These are phyloP conservation scores for Labroides dimidiatus DNA, from an alignment of 2,797 vertebrate genomes.

Conservation along the genomic window DNA sequence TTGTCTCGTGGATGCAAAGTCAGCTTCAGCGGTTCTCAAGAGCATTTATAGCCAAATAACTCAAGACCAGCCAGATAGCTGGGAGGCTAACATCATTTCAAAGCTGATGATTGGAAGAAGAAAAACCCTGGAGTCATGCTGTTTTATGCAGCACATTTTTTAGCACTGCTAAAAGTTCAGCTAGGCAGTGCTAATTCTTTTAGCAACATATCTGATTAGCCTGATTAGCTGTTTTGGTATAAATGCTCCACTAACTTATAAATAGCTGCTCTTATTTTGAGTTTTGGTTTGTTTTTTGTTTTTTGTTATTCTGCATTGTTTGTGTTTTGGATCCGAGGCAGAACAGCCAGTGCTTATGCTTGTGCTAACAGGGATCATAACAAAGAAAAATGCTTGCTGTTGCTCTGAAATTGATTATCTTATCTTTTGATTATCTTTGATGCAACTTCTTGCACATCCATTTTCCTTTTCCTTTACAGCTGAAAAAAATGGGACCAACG, in stretches of 20 bases:
- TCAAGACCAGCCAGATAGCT: background rate
- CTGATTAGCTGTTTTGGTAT: too few relatives aligned
- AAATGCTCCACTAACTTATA: too few relatives aligned
- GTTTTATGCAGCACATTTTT: background rate
- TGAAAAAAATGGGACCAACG: constrained; percentile 4
- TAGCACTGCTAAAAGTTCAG: background rate
- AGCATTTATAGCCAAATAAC: background rate
- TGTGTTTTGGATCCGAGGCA: too few relatives aligned
- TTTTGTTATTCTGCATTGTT: too few relatives aligned
- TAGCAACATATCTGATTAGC: too few relatives aligned
- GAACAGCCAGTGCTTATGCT: too few relatives aligned
- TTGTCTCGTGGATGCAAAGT: constrained; percentile 7
- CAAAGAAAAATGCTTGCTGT: background rate
- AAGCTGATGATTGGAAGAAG: background rate
- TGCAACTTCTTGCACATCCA: background rate
- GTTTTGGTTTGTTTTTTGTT: too few relatives aligned
- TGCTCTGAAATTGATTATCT: background rate
- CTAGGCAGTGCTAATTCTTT: too few relatives aligned
- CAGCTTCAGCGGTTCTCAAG: constrained; percentile 2
- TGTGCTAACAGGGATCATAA: too few relatives aligned
- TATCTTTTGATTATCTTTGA: background rate
- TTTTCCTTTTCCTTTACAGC: background rate
- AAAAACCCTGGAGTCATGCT: background rate
- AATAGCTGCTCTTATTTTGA: too few relatives aligned
- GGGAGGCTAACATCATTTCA: background rate